Conservation (phyloP, 2,888 invertebrate species). For the Drosophila trichaetosa region DNA sequence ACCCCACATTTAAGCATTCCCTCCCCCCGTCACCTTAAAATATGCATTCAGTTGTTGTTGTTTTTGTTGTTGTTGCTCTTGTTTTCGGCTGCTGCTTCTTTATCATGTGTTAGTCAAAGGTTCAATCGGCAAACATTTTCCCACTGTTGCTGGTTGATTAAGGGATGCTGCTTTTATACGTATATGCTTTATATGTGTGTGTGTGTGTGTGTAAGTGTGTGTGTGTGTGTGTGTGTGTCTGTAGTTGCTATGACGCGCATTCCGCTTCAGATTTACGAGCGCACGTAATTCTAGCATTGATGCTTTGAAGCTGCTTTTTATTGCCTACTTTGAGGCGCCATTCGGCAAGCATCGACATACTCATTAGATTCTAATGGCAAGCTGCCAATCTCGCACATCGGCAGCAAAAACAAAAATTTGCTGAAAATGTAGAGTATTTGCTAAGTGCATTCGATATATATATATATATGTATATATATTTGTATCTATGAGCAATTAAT, state of each 20-base stretch:
- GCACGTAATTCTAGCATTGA: slow-evolving; percentile 41
- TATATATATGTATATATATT: not conserved
- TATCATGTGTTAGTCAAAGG: slow-evolving; percentile 75
- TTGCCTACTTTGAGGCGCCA: slow-evolving; percentile 70
- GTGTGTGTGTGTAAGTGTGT: not conserved
- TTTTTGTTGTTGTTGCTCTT: slow-evolving; percentile 34
- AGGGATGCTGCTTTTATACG: slow-evolving; percentile 33
- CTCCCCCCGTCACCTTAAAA: slow-evolving; percentile 3
- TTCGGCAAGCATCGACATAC: slow-evolving; percentile 10
- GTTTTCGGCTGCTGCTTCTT: slow-evolving; percentile 51
- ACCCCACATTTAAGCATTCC: slow-evolving; percentile 1
- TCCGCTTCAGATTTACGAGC: slow-evolving; percentile 54
- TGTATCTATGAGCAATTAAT: not conserved
- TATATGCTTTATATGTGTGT: not conserved
- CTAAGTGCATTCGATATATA: not conserved
- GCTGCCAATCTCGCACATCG: not conserved
- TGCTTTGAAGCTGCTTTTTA: slow-evolving; percentile 43
- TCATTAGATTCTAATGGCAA: slow-evolving; percentile 29
- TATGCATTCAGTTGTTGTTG: slow-evolving; percentile 51
- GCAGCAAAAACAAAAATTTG: not conserved
- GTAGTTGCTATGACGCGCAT: slow-evolving; percentile 44
- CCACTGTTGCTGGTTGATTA: slow-evolving; percentile 54
- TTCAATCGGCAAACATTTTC: slow-evolving; percentile 57
- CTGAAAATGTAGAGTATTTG: slow-evolving; percentile 1
- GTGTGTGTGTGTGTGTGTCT: not conserved